Percentiles rank a stretch among this genome's conserved stretches.
Evolutionary conservation across 1,140 invertebrate genomes (phyloP).

Genomic region (Mamestra configurata): DNA sequence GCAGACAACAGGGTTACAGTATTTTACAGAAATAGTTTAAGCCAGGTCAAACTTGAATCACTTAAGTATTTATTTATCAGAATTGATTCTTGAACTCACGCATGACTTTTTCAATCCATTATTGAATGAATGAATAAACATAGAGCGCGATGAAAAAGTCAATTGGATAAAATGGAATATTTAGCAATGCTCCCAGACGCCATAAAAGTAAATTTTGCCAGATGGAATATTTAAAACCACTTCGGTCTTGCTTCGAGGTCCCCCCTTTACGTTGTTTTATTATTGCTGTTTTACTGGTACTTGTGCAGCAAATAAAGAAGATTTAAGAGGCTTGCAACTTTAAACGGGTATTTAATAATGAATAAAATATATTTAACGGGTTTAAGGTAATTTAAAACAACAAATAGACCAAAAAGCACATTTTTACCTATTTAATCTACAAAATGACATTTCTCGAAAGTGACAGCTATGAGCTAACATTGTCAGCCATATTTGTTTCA

Average conservation of each 20-base stretch:
- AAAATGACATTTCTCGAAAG: background rate
- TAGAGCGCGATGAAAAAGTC: background rate
- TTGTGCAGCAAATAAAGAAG: background rate
- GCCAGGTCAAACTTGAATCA: too few species aligned
- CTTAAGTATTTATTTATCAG: too few species aligned
- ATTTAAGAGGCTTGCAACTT: background rate
- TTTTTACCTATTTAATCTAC: too few species aligned
- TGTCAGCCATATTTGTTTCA: background rate
- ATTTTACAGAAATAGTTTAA: too few species aligned
- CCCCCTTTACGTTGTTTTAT: constrained; percentile 21
- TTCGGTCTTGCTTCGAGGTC: background rate
- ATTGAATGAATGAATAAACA: background rate
- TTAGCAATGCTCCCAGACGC: constrained; percentile 6
- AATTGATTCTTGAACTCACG: background rate
- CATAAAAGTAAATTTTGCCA: background rate
- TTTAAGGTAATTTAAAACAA: too few species aligned
- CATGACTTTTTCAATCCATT: background rate
- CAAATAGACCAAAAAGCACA: too few species aligned
- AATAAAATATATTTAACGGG: too few species aligned
- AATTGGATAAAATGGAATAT: constrained; percentile 1
- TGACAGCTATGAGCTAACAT: background rate
- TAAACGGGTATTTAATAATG: too few species aligned
- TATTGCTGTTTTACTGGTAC: background rate
- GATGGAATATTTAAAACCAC: constrained; percentile 37
- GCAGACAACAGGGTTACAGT: too few species aligned